phyloP scores from a whole-genome alignment of 92 coral and sea anemone species.

The Metridium senile region DNA sequence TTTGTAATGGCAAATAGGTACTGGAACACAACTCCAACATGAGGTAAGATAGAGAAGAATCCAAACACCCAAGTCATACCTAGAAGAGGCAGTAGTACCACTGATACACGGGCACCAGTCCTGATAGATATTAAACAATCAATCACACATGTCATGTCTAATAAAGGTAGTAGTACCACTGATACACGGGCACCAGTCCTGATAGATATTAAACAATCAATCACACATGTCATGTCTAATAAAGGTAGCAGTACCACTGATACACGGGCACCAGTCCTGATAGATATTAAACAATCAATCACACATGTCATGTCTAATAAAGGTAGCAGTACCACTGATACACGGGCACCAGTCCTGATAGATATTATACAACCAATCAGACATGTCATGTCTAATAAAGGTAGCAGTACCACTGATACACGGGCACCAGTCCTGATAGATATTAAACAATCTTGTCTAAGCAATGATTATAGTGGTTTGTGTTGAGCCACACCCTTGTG shows the following conservation, averaged over 20 bases:
- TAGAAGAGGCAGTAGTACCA: constrained; percentile 73
- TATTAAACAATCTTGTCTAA: no score
- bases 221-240: neutral
- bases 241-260: constrained; percentile 18
- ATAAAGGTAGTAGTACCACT: constrained; percentile 20
- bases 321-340: constrained; percentile 20
- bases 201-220: neutral
- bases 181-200: constrained; percentile 65
- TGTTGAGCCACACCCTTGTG: no score
- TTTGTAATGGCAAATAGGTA: constrained; percentile 80
- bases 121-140: constrained; percentile 15
- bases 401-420: neutral
- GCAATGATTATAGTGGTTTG: no score
- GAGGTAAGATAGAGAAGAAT: constrained; percentile 56
- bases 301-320: neutral
- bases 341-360: constrained; percentile 67
- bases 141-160: neutral
- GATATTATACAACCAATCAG: neutral
- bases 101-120: constrained; percentile 68
- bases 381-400: neutral
- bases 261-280: constrained; percentile 66
- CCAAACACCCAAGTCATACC: constrained; percentile 90
- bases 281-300: neutral
- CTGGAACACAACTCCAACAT: constrained; percentile 62
- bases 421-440: no score